Conservation (phyloP, 2,113 vertebrate species). For the Taxidea taxus region DNA sequence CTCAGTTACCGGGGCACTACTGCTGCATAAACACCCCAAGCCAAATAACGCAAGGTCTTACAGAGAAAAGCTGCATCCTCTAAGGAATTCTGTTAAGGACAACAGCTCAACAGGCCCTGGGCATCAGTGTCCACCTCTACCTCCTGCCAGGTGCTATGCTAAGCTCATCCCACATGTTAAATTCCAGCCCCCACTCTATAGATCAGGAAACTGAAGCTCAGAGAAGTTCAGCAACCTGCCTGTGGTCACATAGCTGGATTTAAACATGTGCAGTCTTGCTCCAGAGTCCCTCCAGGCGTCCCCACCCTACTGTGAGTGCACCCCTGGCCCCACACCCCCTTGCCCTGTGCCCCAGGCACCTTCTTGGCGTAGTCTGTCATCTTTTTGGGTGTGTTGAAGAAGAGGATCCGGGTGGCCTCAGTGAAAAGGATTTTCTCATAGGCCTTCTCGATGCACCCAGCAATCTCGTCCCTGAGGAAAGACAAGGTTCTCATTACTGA, state of each 20-base stretch:
- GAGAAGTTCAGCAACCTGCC: not conserved
- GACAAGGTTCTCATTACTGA: not conserved
- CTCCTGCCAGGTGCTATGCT: not conserved
- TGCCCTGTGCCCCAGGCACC: slow-evolving; percentile 78
- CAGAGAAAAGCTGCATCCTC: not conserved
- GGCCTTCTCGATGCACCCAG: slow-evolving; percentile 94
- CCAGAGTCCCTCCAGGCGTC: not conserved
- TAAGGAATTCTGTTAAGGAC: not conserved
- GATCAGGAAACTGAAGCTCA: not conserved
- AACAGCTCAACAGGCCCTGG: not conserved
- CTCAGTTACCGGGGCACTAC: not conserved
- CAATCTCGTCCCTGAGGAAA: slow-evolving; percentile 91
- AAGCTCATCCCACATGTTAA: not conserved
- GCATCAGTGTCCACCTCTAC: accelerated
- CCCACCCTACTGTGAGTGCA: not conserved
- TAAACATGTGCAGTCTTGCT: not conserved
- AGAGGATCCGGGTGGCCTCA: slow-evolving; percentile 92
- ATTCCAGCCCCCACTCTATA: not conserved
- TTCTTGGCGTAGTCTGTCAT: slow-evolving; percentile 97
- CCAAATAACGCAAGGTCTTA: not conserved
- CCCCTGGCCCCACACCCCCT: not conserved
- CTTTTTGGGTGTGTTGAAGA: slow-evolving; percentile 93
- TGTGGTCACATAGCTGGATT: not conserved
- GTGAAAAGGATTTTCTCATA: slow-evolving; percentile 94
- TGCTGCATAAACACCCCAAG: not conserved